Conservation (phyloP, 2,888 invertebrate species). For the Dromius quadrimaculatus region DNA sequence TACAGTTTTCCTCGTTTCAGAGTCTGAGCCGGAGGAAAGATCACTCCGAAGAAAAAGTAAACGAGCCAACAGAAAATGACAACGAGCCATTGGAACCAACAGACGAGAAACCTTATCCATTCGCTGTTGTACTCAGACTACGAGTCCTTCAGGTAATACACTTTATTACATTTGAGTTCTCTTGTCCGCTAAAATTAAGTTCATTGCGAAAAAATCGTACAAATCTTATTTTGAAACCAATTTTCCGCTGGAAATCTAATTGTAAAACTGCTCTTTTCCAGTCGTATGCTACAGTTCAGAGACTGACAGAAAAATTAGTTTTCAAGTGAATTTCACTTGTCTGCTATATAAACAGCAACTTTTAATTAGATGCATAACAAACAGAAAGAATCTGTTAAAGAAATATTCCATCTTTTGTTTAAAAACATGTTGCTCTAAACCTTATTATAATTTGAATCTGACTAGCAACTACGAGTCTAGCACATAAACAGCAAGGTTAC, state of each 20-base stretch:
- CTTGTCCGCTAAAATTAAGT: constrained; percentile 18
- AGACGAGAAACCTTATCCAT: constrained; percentile 67
- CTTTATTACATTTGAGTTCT: constrained; percentile 34
- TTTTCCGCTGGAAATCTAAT: constrained; percentile 19
- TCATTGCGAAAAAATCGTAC: not conserved
- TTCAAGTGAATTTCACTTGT: too few relatives aligned
- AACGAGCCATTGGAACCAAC: constrained; percentile 61
- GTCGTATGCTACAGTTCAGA: constrained; percentile 1
- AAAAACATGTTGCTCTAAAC: too few relatives aligned
- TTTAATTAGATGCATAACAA: too few relatives aligned
- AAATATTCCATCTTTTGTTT: too few relatives aligned
- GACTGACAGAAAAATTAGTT: constrained; percentile 27
- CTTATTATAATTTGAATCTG: too few relatives aligned
- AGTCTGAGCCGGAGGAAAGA: constrained; percentile 42
- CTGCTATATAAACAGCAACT: too few relatives aligned
- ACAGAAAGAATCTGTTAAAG: too few relatives aligned
- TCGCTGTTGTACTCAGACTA: constrained; percentile 71
- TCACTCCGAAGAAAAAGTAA: constrained; percentile 31
- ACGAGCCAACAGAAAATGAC: constrained; percentile 58
- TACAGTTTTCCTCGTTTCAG: too few relatives aligned
- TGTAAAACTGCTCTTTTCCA: constrained; percentile 13
- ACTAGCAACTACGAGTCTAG: too few relatives aligned
- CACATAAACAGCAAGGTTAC: too few relatives aligned
- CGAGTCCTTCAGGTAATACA: constrained; percentile 70
- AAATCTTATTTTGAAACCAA: constrained; percentile 18